Conservation (phyloP, 2,888 invertebrate genomes). For the Apocheima hispidaria region DNA sequence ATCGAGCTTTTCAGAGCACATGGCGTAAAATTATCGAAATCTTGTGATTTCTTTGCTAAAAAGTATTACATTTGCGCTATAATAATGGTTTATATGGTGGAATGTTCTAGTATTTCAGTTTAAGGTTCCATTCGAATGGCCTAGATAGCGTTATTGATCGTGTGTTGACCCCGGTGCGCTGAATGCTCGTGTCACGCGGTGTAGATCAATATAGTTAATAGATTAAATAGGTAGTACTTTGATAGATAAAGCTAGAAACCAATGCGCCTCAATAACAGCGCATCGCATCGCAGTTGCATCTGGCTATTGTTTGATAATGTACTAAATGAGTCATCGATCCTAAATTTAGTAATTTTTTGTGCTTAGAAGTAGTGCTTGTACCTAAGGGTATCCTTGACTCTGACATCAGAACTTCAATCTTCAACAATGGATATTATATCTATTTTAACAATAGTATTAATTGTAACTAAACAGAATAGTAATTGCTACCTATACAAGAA, state of each 20-base stretch:
- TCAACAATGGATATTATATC: too few relatives aligned
- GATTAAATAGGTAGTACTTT: too few relatives aligned
- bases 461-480: too few relatives aligned
- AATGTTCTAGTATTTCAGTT: constrained; percentile 12
- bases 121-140: constrained; percentile 17
- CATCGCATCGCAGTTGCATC: background rate
- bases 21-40: constrained; percentile 58
- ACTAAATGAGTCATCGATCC: constrained; percentile 5
- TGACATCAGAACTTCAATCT: too few relatives aligned
- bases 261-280: constrained; percentile 45
- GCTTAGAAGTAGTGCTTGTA: too few relatives aligned
- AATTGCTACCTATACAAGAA: too few relatives aligned
- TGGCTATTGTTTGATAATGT: background rate
- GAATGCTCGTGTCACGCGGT: constrained; percentile 49
- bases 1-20: constrained; percentile 71
- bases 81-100: constrained; percentile 21
- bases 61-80: constrained; percentile 14
- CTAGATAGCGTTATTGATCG: constrained; percentile 63
- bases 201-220: constrained; percentile 60
- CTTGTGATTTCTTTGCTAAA: constrained; percentile 32
- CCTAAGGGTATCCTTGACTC: too few relatives aligned
- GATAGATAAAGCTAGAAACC: constrained; percentile 30
- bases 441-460: too few relatives aligned
- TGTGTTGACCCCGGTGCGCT: constrained; percentile 63
- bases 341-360: constrained; percentile 2